Conservation (phyloP, 2,888 invertebrate species). For the Cancer borealis region DNA sequence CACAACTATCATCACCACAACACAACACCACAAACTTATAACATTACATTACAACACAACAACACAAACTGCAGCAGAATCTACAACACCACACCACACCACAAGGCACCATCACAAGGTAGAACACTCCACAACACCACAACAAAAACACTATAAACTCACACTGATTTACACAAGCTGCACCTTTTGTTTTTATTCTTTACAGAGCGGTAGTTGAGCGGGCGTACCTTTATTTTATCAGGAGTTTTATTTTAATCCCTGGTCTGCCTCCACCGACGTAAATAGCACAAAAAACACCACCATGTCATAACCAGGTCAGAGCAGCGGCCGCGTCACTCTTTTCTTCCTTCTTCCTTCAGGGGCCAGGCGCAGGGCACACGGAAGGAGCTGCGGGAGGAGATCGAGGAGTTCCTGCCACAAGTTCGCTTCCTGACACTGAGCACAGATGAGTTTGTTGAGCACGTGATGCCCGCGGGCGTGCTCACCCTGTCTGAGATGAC, state of each 20-base stretch:
- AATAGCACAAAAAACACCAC: background rate
- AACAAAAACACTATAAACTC: background rate
- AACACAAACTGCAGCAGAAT: background rate
- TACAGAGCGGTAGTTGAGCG: background rate
- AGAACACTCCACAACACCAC: background rate
- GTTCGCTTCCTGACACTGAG: conserved; percentile 81
- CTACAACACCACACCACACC: background rate
- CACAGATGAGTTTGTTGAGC: conserved; percentile 80
- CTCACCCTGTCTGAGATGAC: conserved; percentile 80
- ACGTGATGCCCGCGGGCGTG: conserved; percentile 80
- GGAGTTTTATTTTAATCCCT: background rate
- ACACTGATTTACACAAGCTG: background rate
- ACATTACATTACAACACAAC: background rate
- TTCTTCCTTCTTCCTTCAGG: background rate
- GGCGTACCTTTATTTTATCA: background rate
- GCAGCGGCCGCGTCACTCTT: background rate
- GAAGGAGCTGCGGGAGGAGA: conserved; percentile 78
- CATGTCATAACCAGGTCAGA: background rate
- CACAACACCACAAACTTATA: background rate
- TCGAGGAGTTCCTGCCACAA: conserved; percentile 81
- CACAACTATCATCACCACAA: background rate
- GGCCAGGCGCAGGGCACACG: conserved; percentile 18
- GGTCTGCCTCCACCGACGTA: background rate
- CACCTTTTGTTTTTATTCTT: conserved; percentile 5
- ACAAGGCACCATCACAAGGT: background rate